Evolutionary conservation across 2,113 vertebrate genomes (phyloP).

Genomic region (Psammodynastes pulverulentus): DNA sequence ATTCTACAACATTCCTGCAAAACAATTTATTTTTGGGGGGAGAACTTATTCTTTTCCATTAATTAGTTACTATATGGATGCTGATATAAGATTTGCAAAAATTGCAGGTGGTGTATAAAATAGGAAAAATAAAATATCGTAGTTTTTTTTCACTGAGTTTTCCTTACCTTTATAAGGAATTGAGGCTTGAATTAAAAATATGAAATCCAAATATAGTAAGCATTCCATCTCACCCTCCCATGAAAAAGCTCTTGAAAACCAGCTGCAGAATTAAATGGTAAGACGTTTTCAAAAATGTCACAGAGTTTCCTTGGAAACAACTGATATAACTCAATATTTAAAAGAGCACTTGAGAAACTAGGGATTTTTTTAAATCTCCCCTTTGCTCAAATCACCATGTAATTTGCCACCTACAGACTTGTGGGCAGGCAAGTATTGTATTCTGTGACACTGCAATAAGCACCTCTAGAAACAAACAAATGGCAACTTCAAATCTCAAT

Average conservation of each 20-base stretch:
- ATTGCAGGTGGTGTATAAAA: background rate
- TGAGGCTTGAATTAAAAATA: background rate
- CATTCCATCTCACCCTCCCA: background rate
- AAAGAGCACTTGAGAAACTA: background rate
- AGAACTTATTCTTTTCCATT: background rate
- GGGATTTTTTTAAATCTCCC: background rate
- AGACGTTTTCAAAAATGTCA: background rate
- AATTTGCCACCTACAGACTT: background rate
- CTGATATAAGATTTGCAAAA: background rate
- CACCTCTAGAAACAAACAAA: background rate
- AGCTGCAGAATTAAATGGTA: background rate
- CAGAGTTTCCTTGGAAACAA: background rate
- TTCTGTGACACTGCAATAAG: background rate
- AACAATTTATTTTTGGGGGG: constrained; percentile 2
- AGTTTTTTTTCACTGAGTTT: background rate
- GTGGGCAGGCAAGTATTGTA: background rate
- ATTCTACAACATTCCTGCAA: background rate
- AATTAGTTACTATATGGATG: constrained; percentile 12
- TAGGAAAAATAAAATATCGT: background rate
- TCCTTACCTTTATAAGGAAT: background rate
- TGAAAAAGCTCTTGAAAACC: background rate
- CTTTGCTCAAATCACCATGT: background rate
- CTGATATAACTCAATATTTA: background rate
- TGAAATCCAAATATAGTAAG: background rate
- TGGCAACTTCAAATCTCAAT: too few relatives aligned